Conservation (phyloP, 2,113 vertebrate genomes). For the Stegastes partitus region DNA sequence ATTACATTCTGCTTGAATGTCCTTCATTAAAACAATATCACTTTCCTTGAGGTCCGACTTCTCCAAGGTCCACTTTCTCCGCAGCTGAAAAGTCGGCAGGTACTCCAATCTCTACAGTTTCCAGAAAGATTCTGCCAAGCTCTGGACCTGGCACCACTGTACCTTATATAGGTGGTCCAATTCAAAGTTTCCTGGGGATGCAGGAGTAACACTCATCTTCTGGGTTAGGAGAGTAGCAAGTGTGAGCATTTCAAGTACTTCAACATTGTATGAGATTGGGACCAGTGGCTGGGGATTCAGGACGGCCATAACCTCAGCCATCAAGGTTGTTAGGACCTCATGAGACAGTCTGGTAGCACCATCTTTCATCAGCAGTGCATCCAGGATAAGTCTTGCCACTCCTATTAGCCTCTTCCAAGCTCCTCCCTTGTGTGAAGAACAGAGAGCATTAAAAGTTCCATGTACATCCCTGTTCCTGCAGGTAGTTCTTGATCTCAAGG, state of each 20-base stretch:
- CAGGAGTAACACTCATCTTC: neutral
- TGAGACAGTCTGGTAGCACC: constrained; percentile 26
- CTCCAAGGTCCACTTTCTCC: neutral
- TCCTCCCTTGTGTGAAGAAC: no score
- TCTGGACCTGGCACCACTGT: constrained; percentile 4
- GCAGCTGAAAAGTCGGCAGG: constrained; percentile 1
- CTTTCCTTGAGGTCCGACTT: constrained; percentile 2
- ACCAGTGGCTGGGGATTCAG: neutral
- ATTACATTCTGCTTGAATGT: neutral
- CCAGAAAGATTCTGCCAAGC: constrained; percentile 20
- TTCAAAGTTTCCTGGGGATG: neutral
- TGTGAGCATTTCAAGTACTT: constrained; percentile 1
- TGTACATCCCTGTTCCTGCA: constrained; percentile 1
- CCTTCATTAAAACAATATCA: constrained; percentile 18
- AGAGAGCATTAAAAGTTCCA: neutral
- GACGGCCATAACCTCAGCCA: constrained; percentile 45
- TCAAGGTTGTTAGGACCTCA: constrained; percentile 41
- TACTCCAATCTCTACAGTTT: constrained; percentile 28
- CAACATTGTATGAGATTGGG: constrained; percentile 6
- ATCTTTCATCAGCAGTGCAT: constrained; percentile 25
- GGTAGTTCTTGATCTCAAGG: constrained; percentile 7
- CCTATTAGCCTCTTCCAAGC: neutral
- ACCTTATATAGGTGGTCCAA: constrained; percentile 13
- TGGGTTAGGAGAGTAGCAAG: constrained; percentile 20
- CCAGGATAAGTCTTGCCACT: constrained; percentile 27